Evolutionary conservation across 2,797 vertebrate genomes (phyloP).

Genomic region (Chloroceryle inda): DNA sequence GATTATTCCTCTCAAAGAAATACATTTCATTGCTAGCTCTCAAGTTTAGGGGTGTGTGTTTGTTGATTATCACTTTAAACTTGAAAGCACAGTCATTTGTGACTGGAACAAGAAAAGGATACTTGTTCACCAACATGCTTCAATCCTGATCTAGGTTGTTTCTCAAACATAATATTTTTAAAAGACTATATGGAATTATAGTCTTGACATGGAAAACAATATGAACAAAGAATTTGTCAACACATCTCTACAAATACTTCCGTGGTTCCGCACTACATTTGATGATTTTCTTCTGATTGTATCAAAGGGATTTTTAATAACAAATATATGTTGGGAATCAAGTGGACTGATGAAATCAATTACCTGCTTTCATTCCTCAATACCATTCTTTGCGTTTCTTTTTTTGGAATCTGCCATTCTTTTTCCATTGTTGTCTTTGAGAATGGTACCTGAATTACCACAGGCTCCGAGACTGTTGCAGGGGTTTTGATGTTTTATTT

Average conservation of each 20-base stretch:
- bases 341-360: neutral
- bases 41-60: neutral
- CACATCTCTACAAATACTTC: neutral
- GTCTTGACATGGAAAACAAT: neutral
- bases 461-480: neutral
- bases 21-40: neutral
- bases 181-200: neutral
- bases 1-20: neutral
- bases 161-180: neutral
- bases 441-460: neutral
- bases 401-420: neutral
- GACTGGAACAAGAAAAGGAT: neutral
- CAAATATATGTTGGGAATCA: conserved; percentile 11
- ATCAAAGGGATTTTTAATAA: conserved; percentile 13
- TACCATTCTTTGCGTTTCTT: neutral
- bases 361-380: conserved; percentile 5
- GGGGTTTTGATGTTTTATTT: neutral
- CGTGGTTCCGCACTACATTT: neutral
- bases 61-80: neutral
- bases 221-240: neutral
- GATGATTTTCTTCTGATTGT: conserved; percentile 36
- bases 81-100: neutral
- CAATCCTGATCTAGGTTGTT: neutral
- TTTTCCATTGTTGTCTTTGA: neutral
- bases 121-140: neutral